phyloP scores from a whole-genome alignment of 2,797 vertebrate genomes.

The Rhabdophis nuchalis region DNA sequence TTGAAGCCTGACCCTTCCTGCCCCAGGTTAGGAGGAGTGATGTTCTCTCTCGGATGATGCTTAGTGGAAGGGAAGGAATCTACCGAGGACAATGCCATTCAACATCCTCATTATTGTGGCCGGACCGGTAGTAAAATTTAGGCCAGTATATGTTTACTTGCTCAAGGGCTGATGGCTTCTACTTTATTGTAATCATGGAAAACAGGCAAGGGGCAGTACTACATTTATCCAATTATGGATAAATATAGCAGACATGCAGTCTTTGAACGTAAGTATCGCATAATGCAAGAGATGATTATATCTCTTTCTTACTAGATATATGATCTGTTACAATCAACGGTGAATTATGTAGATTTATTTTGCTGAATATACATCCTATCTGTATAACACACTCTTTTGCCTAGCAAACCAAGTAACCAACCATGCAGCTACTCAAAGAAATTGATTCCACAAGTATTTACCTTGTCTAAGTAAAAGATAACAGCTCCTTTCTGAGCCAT shows the following conservation, averaged over 20 bases:
- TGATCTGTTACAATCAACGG: background rate
- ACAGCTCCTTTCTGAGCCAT: slow-evolving; percentile 76
- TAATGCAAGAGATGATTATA: background rate
- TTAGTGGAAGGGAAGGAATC: no score
- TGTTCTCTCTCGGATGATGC: no score
- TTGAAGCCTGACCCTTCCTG: no score
- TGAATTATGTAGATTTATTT: background rate
- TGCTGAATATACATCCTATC: background rate
- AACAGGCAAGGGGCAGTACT: background rate
- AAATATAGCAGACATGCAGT: background rate
- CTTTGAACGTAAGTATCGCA: background rate
- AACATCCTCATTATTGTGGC: no score
- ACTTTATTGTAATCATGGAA: background rate
- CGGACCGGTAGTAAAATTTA: no score
- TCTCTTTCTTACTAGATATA: background rate
- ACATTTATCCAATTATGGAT: no score
- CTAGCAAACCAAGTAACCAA: background rate
- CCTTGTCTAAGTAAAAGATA: slow-evolving; percentile 83
- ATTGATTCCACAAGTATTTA: slow-evolving; percentile 37
- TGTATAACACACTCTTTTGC: background rate
- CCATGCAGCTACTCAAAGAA: background rate
- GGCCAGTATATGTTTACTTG: no score
- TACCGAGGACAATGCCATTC: no score
- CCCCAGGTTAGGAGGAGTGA: background rate
- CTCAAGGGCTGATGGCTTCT: background rate